These are phyloP conservation scores for Paedocypris sp. DNA, from an alignment of 2,113 vertebrate species.

Conservation along the genomic window DNA sequence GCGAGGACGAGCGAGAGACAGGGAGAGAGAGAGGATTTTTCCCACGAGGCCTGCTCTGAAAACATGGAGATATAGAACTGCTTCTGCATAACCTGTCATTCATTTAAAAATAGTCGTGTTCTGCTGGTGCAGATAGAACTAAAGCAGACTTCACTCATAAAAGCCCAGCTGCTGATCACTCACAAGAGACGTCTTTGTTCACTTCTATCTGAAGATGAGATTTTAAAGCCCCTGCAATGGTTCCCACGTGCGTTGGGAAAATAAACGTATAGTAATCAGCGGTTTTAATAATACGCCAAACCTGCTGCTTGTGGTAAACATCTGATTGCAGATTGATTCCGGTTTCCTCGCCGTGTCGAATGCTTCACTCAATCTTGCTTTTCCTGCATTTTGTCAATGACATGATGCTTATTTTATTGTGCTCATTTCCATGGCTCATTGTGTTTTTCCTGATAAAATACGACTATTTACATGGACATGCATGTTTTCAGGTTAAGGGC, in stretches of 20 bases:
- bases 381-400: not conserved
- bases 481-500: too few relatives aligned
- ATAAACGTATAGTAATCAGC: conserved; percentile 5
- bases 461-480: too few relatives aligned
- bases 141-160: conserved; percentile 11
- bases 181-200: conserved; percentile 20
- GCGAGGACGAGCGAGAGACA: not conserved
- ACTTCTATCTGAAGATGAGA: conserved; percentile 1
- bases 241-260: conserved; percentile 13
- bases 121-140: not conserved
- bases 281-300: not conserved
- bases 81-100: not conserved
- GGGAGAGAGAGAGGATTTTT: not conserved
- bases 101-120: not conserved
- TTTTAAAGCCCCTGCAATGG: not conserved
- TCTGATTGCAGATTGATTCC: not conserved
- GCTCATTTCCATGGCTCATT: too few relatives aligned
- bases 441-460: too few relatives aligned
- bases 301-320: conserved; percentile 2
- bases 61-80: not conserved
- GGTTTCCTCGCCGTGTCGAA: not conserved
- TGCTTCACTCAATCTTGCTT: not conserved
- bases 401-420: not conserved
- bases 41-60: not conserved
- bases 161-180: conserved; percentile 6